These are phyloP conservation scores for Galaxias olidus DNA, from an alignment of 2,797 vertebrate species.

Conservation along the genomic window DNA sequence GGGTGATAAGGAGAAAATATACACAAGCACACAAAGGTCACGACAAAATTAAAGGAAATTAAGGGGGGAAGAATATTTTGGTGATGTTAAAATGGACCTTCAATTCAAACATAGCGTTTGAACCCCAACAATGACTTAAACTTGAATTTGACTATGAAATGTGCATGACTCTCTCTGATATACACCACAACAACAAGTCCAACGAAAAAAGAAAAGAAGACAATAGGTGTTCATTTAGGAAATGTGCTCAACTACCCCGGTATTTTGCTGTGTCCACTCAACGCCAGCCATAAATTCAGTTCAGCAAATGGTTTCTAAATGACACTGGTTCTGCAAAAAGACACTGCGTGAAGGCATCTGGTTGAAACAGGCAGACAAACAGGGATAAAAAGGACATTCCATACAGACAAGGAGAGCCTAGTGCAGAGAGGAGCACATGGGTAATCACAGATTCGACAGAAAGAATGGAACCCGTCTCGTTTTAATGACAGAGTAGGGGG, in stretches of 20 bases:
- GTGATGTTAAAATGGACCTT: constrained; percentile 36
- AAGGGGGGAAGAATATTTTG: constrained; percentile 33
- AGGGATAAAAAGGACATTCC: constrained; percentile 55
- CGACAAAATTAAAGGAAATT: constrained; percentile 32
- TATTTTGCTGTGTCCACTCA: constrained; percentile 70
- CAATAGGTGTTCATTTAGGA: constrained; percentile 61
- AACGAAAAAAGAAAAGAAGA: constrained; percentile 17
- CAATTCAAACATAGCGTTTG: constrained; percentile 57
- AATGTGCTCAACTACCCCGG: constrained; percentile 71
- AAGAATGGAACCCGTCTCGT: constrained; percentile 43
- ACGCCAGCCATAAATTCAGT: constrained; percentile 68
- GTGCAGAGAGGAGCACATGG: constrained; percentile 36
- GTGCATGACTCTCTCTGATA: constrained; percentile 18
- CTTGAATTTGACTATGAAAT: constrained; percentile 32
- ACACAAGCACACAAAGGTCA: constrained; percentile 39
- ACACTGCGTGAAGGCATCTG: constrained; percentile 67
- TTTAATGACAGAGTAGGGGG: constrained; percentile 37
- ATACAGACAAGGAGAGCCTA: constrained; percentile 39
- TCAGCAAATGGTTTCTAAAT: constrained; percentile 77
- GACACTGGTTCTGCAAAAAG: constrained; percentile 76
- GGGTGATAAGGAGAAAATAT: constrained; percentile 33
- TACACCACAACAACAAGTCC: constrained; percentile 21
- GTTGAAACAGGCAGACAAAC: constrained; percentile 68
- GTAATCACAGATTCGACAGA: constrained; percentile 46
- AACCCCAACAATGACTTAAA: constrained; percentile 43